Evolutionary conservation across 2,113 vertebrate species (phyloP).

Genomic region (Eulemur macaco): DNA sequence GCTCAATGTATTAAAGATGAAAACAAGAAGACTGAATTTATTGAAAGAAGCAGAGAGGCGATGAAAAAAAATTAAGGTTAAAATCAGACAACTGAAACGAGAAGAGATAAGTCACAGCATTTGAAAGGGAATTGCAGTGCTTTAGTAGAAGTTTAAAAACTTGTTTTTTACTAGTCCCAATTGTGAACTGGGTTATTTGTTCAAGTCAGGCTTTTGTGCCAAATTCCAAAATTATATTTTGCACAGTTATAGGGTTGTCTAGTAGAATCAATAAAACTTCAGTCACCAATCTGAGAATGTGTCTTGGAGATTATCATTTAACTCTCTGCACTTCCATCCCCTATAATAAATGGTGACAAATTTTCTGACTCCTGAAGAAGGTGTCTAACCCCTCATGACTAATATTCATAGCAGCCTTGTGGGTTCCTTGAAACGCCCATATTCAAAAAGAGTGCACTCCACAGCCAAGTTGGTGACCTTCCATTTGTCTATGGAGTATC

Average conservation of each 20-base stretch:
- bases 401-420: not conserved
- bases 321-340: not conserved
- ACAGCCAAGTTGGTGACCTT: not conserved
- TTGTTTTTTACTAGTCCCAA: not conserved
- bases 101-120: not conserved
- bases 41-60: not conserved
- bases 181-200: constrained; percentile 2
- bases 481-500: not conserved
- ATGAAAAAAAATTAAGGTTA: not conserved
- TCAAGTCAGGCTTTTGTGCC: not conserved
- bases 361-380: not conserved
- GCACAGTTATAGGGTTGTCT: not conserved
- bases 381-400: not conserved
- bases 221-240: constrained; percentile 1
- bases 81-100: not conserved
- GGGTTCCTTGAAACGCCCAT: not conserved
- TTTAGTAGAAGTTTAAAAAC: not conserved
- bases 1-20: not conserved
- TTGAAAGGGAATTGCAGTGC: constrained; percentile 12
- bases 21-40: not conserved
- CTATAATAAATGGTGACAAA: not conserved
- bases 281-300: not conserved
- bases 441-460: not conserved
- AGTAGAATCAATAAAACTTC: not conserved
- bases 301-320: not conserved